These are phyloP conservation scores for Piaya cayana DNA, from an alignment of 2,113 vertebrate genomes.

Conservation along the genomic window DNA sequence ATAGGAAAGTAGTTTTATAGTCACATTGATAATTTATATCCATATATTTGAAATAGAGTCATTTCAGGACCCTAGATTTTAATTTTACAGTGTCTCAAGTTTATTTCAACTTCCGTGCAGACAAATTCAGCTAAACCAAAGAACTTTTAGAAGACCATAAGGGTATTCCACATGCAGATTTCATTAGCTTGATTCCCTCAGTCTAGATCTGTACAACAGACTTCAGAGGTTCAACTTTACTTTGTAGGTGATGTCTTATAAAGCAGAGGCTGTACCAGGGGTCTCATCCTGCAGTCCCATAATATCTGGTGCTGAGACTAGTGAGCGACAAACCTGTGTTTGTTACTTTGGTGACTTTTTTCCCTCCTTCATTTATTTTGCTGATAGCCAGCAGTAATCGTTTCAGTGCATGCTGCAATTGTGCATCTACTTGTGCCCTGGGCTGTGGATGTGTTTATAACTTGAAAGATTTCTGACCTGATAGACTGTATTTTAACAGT, in stretches of 20 bases:
- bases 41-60: neutral
- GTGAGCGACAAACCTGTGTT: neutral
- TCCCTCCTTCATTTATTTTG: neutral
- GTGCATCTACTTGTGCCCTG: neutral
- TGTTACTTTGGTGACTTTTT: neutral
- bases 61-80: neutral
- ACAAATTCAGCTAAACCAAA: neutral
- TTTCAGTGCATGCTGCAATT: neutral
- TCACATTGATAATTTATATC: neutral
- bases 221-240: neutral
- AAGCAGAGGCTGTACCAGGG: neutral
- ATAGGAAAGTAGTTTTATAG: neutral
- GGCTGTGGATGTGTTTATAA: neutral
- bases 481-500: slow-evolving; percentile 44
- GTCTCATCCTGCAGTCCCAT: neutral
- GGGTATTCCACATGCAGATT: neutral
- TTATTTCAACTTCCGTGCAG: neutral
- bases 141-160: neutral
- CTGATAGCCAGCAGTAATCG: neutral
- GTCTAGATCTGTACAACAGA: neutral
- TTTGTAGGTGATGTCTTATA: neutral
- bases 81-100: neutral
- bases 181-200: neutral
- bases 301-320: neutral
- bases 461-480: slow-evolving; percentile 3